Evolutionary conservation across 2,888 invertebrate genomes (phyloP).

Genomic region (Pseudococcus longispinus): DNA sequence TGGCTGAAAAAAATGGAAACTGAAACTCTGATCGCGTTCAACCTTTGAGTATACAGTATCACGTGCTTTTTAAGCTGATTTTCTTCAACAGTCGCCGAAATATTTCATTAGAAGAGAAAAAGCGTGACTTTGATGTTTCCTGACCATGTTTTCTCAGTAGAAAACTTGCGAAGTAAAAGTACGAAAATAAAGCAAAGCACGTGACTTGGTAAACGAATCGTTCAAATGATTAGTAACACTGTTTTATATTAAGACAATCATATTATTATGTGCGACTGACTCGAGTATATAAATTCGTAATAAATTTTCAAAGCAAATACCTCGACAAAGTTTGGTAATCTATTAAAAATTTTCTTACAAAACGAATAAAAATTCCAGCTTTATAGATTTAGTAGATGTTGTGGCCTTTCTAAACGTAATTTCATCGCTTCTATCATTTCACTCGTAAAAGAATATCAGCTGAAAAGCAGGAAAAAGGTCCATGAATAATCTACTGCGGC

Average conservation of each 20-base stretch:
- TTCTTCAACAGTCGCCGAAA: conserved; percentile 26
- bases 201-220: neutral
- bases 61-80: conserved; percentile 21
- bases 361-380: neutral
- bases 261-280: no score
- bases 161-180: neutral
- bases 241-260: no score
- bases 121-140: conserved; percentile 41
- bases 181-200: neutral
- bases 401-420: neutral
- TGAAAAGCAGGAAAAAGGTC: neutral
- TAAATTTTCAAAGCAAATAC: neutral
- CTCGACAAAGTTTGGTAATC: neutral
- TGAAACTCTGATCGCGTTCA: neutral
- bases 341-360: neutral
- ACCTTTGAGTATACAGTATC: neutral
- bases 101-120: conserved; percentile 33
- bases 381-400: neutral
- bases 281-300: neutral
- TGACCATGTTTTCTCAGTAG: neutral
- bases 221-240: neutral
- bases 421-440: neutral
- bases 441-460: conserved; percentile 1
- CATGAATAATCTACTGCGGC: conserved; percentile 16
- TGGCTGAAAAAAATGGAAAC: neutral